Conservation (phyloP, 53 echinoderm and acorn worm species). For the Temnopleurus reevesii region DNA sequence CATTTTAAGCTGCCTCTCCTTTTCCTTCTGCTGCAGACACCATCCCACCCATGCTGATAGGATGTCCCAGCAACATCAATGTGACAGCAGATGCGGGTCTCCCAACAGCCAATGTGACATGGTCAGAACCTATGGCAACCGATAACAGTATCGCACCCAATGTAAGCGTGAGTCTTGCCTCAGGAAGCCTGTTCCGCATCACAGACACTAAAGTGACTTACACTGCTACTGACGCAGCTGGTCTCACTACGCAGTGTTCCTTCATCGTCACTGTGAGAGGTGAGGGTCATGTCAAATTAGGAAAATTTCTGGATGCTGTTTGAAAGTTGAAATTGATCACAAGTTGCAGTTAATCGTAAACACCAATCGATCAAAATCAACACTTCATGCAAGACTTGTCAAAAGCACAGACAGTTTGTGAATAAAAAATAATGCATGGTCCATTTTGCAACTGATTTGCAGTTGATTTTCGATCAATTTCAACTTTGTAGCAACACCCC, state of each 20-base stretch:
- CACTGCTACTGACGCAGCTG: conserved; percentile 62
- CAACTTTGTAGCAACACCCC: too few relatives aligned
- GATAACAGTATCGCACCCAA: conserved; percentile 54
- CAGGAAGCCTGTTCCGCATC: conserved; percentile 57
- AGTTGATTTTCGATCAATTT: too few relatives aligned
- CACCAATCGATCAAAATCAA: too few relatives aligned
- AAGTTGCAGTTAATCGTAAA: too few relatives aligned
- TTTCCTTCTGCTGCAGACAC: not conserved
- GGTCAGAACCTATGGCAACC: conserved; percentile 10
- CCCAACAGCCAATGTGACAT: conserved; percentile 20
- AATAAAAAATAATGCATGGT: too few relatives aligned
- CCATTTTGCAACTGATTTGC: too few relatives aligned
- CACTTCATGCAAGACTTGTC: too few relatives aligned
- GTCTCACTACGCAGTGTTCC: conserved; percentile 43
- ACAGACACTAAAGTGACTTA: conserved; percentile 59
- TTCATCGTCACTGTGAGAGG: conserved; percentile 66
- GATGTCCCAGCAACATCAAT: not conserved
- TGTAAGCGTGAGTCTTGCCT: not conserved
- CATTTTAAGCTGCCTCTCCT: too few relatives aligned
- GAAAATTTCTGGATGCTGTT: too few relatives aligned
- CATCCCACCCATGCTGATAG: not conserved
- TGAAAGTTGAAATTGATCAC: too few relatives aligned
- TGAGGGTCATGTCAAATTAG: not conserved
- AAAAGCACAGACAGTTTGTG: too few relatives aligned
- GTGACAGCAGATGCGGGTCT: not conserved